Base-by-base conservation (phyloP, 1,140 invertebrate genomes). In the Aradophagus sp. region DNA sequence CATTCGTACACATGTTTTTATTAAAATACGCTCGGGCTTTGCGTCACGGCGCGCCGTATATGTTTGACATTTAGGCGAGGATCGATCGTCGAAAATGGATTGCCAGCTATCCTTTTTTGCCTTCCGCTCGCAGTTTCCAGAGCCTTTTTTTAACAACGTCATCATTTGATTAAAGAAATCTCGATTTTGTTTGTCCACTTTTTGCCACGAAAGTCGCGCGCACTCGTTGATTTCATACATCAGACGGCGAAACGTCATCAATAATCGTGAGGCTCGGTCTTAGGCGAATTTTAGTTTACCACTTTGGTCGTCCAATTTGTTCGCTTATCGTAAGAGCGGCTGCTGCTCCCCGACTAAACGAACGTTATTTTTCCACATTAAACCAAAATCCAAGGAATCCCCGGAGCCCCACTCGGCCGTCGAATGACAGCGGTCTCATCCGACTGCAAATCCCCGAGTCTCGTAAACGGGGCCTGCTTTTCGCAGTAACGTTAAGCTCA, bases 301-400 rank as follows among this genome's bases (percentile, higher is more conserved):
- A 55, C 48, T 34, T 44, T 50, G n/a, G 15, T 16, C 39, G 19
- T 23, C 39, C 48, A 55, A 62, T 55, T 56, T 69, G 45, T 71
- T 59, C 23, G 53, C 39, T 71, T 61, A 69, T 50, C 41, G 35
- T 42, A 55, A 41, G 65, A 62, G 31, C 19, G 17, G 48, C 13
- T 31, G 42, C 35, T 13, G 13, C 14, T 36, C 2, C 23, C 23
- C 14, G 31, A 27, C 53, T 56, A 65, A 69, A 41, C 53, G 71
- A 65, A 44, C 39, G 71, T 65, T 72, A 71, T 68, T 72, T 69
- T 75, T 75, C 15, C 53, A 73, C 63, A 75, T 75, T 72, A 72
- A 63, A 65, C 27, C 32, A 26, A 72, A 73, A 75, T 65, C 66
- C 73, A 12, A 16, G 38, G 48, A 69, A 59, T 71, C 55, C 66